These are phyloP conservation scores for Acanthisitta chloris DNA, from an alignment of 2,113 vertebrate genomes.

Conservation along the genomic window DNA sequence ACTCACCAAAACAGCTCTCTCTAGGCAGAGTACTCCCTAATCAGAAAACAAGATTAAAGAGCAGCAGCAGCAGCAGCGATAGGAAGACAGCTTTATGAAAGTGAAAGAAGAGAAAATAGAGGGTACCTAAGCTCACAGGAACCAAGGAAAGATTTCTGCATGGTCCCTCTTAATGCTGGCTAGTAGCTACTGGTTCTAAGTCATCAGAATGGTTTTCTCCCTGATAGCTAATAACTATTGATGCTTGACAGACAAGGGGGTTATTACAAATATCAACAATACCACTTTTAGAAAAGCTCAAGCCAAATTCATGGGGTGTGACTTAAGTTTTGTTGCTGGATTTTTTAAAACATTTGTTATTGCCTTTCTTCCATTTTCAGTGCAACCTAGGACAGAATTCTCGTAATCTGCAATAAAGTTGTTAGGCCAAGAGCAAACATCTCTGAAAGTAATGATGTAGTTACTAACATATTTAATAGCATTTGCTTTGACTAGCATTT, in stretches of 20 bases:
- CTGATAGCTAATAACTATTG: neutral
- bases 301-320: neutral
- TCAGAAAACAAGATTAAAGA: constrained; percentile 43
- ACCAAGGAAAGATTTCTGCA: neutral
- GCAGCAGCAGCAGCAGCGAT: neutral
- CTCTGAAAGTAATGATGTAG: neutral
- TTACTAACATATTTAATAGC: neutral
- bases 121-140: neutral
- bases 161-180: neutral
- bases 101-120: constrained; percentile 42
- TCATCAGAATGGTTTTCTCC: neutral
- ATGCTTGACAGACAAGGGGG: neutral
- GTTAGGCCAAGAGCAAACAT: neutral
- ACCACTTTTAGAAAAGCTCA: neutral
- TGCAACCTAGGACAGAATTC: neutral
- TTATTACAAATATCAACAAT: neutral
- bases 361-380: neutral
- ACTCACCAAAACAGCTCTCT: neutral
- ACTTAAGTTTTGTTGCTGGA: neutral
- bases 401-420: neutral
- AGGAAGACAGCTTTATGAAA: constrained; percentile 38
- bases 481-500: neutral
- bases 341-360: neutral
- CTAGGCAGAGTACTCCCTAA: neutral
- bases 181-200: neutral